Base-by-base conservation (phyloP, 2,113 vertebrate genomes). In the Nanorana parkeri region DNA sequence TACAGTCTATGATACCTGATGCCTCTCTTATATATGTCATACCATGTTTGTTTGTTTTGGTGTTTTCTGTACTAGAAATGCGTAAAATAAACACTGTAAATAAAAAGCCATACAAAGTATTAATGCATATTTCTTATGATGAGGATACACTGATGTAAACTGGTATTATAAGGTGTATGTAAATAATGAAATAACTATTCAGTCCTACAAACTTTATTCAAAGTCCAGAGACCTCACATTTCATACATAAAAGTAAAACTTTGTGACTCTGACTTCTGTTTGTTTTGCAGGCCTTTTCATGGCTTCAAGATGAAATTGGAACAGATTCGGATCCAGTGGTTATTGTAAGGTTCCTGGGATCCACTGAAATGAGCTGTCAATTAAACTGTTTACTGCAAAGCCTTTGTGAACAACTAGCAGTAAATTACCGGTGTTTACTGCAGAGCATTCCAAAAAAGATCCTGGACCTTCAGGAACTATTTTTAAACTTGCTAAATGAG, bases 361-460 rank as follows among this genome's bases (percentile, higher is more conserved):
- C 93, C 8, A 96, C 95, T 0, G 96, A 95, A 87, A 91, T 94
- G 88, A 97, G 97, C 81, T 93, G 91, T 20, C 95, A 98, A 85
- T 93, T 99, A 79, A 96, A 93, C 85, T 92, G 91, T 64, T 93
- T 99, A 83, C 96, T 99, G 78, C 96, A 97, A 88, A 99, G 96
- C 83, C 94, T 98, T 84, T 99, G 97, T 87, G 97, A 99, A 88
- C 98, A 99, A 84, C 87, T 99, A 86, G 97, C 97, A 74, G 88
- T 95, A 87, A 99, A 97, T 91, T 99, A 99, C 88, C 93, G 89
- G 85, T 99, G 97, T 91, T 94, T 98, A 19, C 89, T 99, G 88
- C 96, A 98, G 88, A 98, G 93, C 91, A 95, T 96, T 88, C 98
- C 98, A 60, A 96, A 96, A 91, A 98, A 98, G 89, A 95, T 97